These are phyloP conservation scores for Drosophila bifasciata DNA, from an alignment of 1,140 invertebrate species.

Conservation along the genomic window DNA sequence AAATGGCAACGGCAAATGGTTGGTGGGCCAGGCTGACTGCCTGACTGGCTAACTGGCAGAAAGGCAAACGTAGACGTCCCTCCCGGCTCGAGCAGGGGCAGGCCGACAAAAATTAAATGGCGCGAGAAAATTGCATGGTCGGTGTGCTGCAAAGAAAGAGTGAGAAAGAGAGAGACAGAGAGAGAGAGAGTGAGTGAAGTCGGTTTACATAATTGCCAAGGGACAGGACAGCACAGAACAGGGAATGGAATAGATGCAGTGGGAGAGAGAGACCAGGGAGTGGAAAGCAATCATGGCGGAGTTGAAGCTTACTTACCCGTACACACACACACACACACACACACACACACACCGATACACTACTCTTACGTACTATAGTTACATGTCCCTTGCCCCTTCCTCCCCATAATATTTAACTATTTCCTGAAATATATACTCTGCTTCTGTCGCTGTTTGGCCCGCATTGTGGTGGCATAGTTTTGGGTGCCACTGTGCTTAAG, in stretches of 20 bases:
- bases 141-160: slow-evolving; percentile 64
- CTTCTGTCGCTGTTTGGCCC: slow-evolving; percentile 29
- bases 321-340: slow-evolving; percentile 5
- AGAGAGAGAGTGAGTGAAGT: slow-evolving; percentile 8
- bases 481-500: slow-evolving; percentile 22
- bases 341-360: slow-evolving; percentile 6
- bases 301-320: slow-evolving; percentile 11
- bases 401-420: slow-evolving; percentile 47
- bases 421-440: slow-evolving; percentile 50
- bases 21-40: slow-evolving; percentile 12
- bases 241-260: slow-evolving; percentile 20
- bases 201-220: slow-evolving; percentile 77
- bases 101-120: slow-evolving; percentile 77
- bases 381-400: slow-evolving; percentile 15
- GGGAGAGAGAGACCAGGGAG: slow-evolving; percentile 5
- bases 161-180: background rate
- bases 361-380: background rate
- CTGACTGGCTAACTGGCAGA: slow-evolving; percentile 41
- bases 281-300: slow-evolving; percentile 43
- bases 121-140: slow-evolving; percentile 81
- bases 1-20: slow-evolving; percentile 76
- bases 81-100: slow-evolving; percentile 26
- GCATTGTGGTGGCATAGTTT: slow-evolving; percentile 47
- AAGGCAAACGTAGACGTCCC: slow-evolving; percentile 26
- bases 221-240: slow-evolving; percentile 19